phyloP scores from a whole-genome alignment of 2,113 vertebrate species.

The Cariama cristata region DNA sequence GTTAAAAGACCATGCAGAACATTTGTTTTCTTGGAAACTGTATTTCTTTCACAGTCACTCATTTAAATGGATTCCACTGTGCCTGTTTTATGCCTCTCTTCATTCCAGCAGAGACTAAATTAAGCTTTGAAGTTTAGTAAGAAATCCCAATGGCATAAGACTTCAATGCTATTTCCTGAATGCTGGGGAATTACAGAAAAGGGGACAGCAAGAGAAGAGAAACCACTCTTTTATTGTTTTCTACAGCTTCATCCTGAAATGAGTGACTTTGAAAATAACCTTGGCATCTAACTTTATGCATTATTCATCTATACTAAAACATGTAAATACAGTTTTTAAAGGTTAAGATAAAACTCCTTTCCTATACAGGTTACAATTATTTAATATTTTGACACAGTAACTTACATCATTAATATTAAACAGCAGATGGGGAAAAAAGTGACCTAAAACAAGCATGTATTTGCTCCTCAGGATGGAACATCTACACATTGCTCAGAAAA shows the following conservation, averaged over 20 bases:
- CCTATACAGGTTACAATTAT: neutral
- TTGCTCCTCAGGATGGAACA: neutral
- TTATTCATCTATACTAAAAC: conserved; percentile 62
- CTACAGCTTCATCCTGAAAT: neutral
- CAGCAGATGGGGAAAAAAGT: neutral
- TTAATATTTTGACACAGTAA: conserved; percentile 46
- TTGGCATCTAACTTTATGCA: neutral
- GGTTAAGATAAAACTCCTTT: conserved; percentile 60
- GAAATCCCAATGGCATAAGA: conserved; percentile 24
- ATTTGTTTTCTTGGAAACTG: neutral
- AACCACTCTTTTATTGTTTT: neutral
- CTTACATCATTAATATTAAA: conserved; percentile 59
- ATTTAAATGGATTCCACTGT: conserved; percentile 40
- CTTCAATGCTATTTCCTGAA: conserved; percentile 26
- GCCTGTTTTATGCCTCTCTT: conserved; percentile 17
- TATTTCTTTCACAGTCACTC: neutral
- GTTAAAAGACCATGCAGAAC: neutral
- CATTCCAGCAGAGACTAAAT: conserved; percentile 51
- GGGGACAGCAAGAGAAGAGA: neutral
- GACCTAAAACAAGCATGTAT: neutral
- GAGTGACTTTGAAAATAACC: conserved; percentile 67
- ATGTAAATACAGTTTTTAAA: conserved; percentile 58
- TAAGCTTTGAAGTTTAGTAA: conserved; percentile 57
- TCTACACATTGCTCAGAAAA: neutral
- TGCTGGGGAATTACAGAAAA: neutral